Evolutionary conservation across 2,888 invertebrate genomes (phyloP).

Genomic region (Leistus spinibarbis): DNA sequence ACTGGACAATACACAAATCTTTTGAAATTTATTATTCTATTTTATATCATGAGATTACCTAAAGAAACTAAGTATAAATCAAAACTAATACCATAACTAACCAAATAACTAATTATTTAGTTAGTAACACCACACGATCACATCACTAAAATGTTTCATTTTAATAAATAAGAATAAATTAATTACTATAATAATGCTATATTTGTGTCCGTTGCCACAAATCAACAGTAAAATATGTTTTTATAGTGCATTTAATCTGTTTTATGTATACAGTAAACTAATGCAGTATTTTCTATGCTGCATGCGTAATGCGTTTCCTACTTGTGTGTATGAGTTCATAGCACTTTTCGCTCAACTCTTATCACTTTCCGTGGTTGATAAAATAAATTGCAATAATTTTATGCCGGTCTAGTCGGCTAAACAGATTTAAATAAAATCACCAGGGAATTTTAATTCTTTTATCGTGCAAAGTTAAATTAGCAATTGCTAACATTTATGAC

Average conservation of each 20-base stretch:
- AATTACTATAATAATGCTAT: too few relatives aligned
- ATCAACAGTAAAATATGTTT: not conserved
- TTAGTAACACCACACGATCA: too few relatives aligned
- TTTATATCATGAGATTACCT: too few relatives aligned
- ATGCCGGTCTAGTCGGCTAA: not conserved
- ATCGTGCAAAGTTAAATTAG: not conserved
- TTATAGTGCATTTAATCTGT: not conserved
- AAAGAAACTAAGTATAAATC: too few relatives aligned
- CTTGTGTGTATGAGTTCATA: slow-evolving; percentile 6
- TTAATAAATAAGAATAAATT: too few relatives aligned
- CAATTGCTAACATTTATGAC: not conserved
- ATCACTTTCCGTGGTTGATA: slow-evolving; percentile 20
- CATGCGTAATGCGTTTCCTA: not conserved
- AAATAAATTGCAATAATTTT: slow-evolving; percentile 4
- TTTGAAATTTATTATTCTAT: too few relatives aligned
- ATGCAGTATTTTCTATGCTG: not conserved
- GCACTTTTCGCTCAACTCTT: slow-evolving; percentile 14
- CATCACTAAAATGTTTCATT: too few relatives aligned
- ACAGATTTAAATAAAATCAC: not conserved
- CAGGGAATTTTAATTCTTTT: not conserved
- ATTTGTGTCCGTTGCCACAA: not conserved
- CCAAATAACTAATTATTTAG: too few relatives aligned
- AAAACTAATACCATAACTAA: too few relatives aligned
- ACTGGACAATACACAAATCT: too few relatives aligned
- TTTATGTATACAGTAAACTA: not conserved